Base-by-base conservation (phyloP, 1,140 invertebrate genomes). In the Drosophila ercepeae region DNA sequence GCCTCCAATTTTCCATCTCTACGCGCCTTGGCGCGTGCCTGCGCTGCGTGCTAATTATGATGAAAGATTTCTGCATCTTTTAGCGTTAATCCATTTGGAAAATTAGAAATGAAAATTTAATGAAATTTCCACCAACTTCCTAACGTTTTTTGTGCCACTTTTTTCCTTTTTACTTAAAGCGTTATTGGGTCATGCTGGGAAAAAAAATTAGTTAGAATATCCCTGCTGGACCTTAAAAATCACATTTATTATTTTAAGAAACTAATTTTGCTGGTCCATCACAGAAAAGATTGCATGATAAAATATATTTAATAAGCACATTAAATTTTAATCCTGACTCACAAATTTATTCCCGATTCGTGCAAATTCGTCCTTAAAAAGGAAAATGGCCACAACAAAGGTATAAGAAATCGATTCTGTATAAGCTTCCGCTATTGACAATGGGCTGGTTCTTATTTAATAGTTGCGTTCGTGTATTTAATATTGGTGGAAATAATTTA, bases 101-200 rank as follows among this genome's bases (percentile, higher is more conserved):
- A 86, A 86, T 86, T 86, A 88, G 82, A 86, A 86, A 86, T 86
- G 77, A 86, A 86, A 88, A 81, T 86, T 88, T 86, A 88, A 86
- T 86, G 82, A 77, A 88, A 88, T 88, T 88, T 77, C 77, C 81
- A 73, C 46, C 63, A 86, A 79, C 76, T 84, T 84, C 57, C 21
- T 45, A 68, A 34, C 48, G 57, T 67, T 84, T 75, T 53, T 49
- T 64, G 58, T 60, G 64, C 75, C 58, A 65, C 58, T 72, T 70
- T 54, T 63, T 60, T n/a, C 29, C 9, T 25, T 51, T 45, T 51
- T 27, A 49, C 9, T 42, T 52, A 48, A 2, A 8, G 39, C 5
- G 27, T 8, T 25, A 44, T 60, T 32, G 46, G 44, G 48, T 58
- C 69, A 60, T 61, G 32, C 18, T n/a, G n/a, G 32, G 6, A 36